phyloP scores from a whole-genome alignment of 2,888 invertebrate genomes.

The Empis livida region DNA sequence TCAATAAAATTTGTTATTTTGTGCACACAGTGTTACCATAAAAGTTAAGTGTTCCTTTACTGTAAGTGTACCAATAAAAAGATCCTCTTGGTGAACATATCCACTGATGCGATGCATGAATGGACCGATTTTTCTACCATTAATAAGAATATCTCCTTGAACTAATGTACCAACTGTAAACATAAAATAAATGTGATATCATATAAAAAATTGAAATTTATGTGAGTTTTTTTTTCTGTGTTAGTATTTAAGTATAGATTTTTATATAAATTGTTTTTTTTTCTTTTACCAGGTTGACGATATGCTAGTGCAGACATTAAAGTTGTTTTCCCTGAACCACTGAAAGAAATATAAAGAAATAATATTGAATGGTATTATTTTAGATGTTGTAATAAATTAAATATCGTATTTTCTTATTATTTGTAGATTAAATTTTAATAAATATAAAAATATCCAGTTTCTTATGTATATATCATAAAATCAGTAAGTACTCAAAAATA shows the following conservation, averaged over 20 bases:
- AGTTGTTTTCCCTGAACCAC: constrained; percentile 82
- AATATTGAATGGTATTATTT: too few species aligned
- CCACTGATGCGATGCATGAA: constrained; percentile 74
- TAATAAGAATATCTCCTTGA: constrained; percentile 70
- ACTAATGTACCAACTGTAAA: constrained; percentile 50
- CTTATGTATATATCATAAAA: too few species aligned
- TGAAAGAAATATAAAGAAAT: constrained; percentile 13
- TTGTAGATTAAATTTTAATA: too few species aligned
- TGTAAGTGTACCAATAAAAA: constrained; percentile 74
- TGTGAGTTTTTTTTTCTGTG: neutral
- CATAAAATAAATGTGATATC: neutral
- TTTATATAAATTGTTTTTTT: neutral
- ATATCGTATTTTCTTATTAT: too few species aligned
- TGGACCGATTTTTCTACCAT: constrained; percentile 55
- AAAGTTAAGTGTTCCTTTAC: constrained; percentile 78
- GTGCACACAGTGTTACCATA: constrained; percentile 43
- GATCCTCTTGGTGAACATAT: constrained; percentile 84
- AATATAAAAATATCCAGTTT: too few species aligned
- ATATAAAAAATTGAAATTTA: neutral
- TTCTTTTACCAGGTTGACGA: constrained; percentile 52
- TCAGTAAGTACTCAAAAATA: too few species aligned
- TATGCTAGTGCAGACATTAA: constrained; percentile 73
- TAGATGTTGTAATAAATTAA: too few species aligned
- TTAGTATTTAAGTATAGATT: neutral
- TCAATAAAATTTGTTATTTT: too few species aligned